phyloP scores from a whole-genome alignment of 2,113 vertebrate genomes.

The Arenaria interpres region DNA sequence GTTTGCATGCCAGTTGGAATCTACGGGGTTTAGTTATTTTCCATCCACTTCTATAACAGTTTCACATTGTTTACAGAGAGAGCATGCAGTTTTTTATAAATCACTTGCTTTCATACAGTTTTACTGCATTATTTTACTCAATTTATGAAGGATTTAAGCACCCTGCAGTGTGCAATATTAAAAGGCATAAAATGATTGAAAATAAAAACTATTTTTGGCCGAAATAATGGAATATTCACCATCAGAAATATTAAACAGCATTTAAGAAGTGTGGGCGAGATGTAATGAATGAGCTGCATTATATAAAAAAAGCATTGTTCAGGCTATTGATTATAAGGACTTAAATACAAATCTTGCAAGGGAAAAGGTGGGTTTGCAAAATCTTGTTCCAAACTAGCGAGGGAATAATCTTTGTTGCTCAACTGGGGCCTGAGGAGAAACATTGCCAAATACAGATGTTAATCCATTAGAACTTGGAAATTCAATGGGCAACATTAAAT shows the following conservation, averaged over 20 bases:
- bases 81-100: not conserved
- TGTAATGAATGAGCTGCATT: conserved; percentile 31
- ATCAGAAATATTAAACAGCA: conserved; percentile 18
- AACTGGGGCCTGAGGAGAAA: not conserved
- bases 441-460: not conserved
- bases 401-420: not conserved
- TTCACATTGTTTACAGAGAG: not conserved
- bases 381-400: not conserved
- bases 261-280: conserved; percentile 32
- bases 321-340: not conserved
- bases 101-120: not conserved
- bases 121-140: not conserved
- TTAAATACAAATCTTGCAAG: not conserved
- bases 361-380: not conserved
- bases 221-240: conserved; percentile 28
- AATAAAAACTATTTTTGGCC: conserved; percentile 26
- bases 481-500: fast-evolving
- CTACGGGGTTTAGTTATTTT: conserved; percentile 23
- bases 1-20: not conserved
- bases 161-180: not conserved
- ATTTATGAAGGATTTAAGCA: not conserved
- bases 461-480: not conserved
- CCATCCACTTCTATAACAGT: not conserved
- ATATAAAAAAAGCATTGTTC: not conserved
- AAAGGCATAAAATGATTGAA: not conserved